These are phyloP conservation scores for Pristiophorus japonicus DNA, from an alignment of 2,113 vertebrate species.

Conservation along the genomic window DNA sequence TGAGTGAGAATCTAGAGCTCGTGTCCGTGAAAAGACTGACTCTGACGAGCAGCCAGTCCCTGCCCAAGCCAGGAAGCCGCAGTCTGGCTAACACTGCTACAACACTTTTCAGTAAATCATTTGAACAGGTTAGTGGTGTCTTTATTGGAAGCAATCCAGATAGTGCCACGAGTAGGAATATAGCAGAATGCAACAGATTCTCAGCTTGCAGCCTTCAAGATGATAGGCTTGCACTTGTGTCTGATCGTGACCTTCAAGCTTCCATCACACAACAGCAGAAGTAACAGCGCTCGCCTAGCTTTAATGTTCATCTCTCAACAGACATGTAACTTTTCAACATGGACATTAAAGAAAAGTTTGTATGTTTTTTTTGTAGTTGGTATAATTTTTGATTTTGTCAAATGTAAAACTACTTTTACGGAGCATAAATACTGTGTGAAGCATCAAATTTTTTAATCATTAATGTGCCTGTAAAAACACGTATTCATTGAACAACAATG, in stretches of 20 bases:
- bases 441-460: neutral
- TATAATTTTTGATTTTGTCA: conserved; percentile 45
- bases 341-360: conserved; percentile 40
- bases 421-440: neutral
- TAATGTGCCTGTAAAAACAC: conserved; percentile 9
- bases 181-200: conserved; percentile 69
- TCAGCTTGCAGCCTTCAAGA: conserved; percentile 87
- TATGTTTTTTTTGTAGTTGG: conserved; percentile 48
- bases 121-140: conserved; percentile 76
- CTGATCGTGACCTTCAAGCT: conserved; percentile 67
- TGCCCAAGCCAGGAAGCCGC: conserved; percentile 83
- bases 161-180: conserved; percentile 44
- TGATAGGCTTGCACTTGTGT: conserved; percentile 69
- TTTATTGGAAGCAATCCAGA: conserved; percentile 57
- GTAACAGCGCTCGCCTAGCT: conserved; percentile 78
- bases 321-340: conserved; percentile 54
- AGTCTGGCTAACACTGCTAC: conserved; percentile 83
- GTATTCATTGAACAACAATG: neutral
- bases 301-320: conserved; percentile 82
- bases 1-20: conserved; percentile 83
- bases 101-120: conserved; percentile 85
- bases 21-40: conserved; percentile 86
- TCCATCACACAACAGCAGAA: conserved; percentile 64
- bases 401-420: conserved; percentile 6
- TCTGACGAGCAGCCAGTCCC: conserved; percentile 74